phyloP scores from a whole-genome alignment of 2,797 vertebrate species.

The Trematomus bernacchii region DNA sequence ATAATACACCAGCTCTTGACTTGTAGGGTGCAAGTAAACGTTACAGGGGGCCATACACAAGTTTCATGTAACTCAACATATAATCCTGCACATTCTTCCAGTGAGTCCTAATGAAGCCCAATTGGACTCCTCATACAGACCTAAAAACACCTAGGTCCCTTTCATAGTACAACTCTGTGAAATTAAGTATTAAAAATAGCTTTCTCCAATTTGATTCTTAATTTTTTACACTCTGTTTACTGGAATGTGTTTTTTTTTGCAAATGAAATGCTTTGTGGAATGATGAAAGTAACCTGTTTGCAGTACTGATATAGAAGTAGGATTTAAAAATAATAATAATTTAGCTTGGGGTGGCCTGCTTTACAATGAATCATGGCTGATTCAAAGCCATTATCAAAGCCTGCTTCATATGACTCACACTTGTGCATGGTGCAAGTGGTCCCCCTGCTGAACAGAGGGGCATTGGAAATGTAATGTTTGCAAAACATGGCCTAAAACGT shows the following conservation, averaged over 20 bases:
- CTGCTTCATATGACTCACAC: slow-evolving; percentile 68
- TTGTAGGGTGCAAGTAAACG: slow-evolving; percentile 29
- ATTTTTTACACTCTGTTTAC: neutral
- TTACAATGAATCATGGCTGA: slow-evolving; percentile 71
- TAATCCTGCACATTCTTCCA: slow-evolving; percentile 51
- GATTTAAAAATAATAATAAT: slow-evolving; percentile 42
- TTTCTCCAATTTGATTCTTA: neutral
- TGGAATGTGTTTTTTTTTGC: slow-evolving; percentile 13
- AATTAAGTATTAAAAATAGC: neutral
- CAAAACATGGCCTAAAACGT: slow-evolving; percentile 2
- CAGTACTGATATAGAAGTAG: slow-evolving; percentile 50
- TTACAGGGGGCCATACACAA: slow-evolving; percentile 7
- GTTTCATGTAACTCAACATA: slow-evolving; percentile 42
- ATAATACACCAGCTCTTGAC: neutral
- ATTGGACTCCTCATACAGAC: slow-evolving; percentile 35
- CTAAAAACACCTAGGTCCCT: slow-evolving; percentile 15
- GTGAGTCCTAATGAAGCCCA: slow-evolving; percentile 49
- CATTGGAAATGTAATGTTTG: slow-evolving; percentile 28
- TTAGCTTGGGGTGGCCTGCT: slow-evolving; percentile 60
- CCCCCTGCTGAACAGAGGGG: slow-evolving; percentile 48
- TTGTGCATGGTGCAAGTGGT: slow-evolving; percentile 59
- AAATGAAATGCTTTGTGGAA: slow-evolving; percentile 10
- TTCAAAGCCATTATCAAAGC: slow-evolving; percentile 61
- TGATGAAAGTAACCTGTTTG: slow-evolving; percentile 42
- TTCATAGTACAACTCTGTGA: slow-evolving; percentile 21